Evolutionary conservation across 2,888 invertebrate genomes (phyloP).

Genomic region (Pseudoips prasinana): DNA sequence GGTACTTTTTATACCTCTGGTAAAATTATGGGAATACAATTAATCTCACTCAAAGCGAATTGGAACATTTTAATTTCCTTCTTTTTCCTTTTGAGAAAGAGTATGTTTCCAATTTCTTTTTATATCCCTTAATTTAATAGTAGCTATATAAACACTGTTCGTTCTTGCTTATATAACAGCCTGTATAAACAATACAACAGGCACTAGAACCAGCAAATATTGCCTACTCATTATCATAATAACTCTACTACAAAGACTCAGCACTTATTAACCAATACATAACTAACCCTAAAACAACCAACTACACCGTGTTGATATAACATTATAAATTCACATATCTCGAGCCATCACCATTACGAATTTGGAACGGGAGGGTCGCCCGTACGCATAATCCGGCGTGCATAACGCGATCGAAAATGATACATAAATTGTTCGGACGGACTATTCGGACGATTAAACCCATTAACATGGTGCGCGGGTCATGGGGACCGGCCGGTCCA

Average conservation of each 20-base stretch:
- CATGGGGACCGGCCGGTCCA: slow-evolving; percentile 62
- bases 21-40: too few relatives aligned
- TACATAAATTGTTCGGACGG: slow-evolving; percentile 77
- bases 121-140: too few relatives aligned
- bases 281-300: slow-evolving; percentile 3
- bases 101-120: too few relatives aligned
- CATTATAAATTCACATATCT: slow-evolving; percentile 67
- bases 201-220: not conserved
- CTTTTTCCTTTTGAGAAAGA: too few relatives aligned
- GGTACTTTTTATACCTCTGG: too few relatives aligned
- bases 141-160: too few relatives aligned
- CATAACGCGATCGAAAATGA: slow-evolving; percentile 81
- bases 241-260: slow-evolving; percentile 1
- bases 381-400: slow-evolving; percentile 68
- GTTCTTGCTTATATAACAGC: too few relatives aligned
- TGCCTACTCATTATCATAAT: not conserved
- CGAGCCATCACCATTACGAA: slow-evolving; percentile 58
- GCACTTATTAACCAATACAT: not conserved
- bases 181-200: not conserved
- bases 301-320: slow-evolving; percentile 44
- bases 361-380: slow-evolving; percentile 54
- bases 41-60: too few relatives aligned
- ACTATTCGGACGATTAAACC: slow-evolving; percentile 76
- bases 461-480: slow-evolving; percentile 75
- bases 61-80: too few relatives aligned